Evolutionary conservation across 1,140 invertebrate species (phyloP).

Genomic region (Zaprionus vittiger): DNA sequence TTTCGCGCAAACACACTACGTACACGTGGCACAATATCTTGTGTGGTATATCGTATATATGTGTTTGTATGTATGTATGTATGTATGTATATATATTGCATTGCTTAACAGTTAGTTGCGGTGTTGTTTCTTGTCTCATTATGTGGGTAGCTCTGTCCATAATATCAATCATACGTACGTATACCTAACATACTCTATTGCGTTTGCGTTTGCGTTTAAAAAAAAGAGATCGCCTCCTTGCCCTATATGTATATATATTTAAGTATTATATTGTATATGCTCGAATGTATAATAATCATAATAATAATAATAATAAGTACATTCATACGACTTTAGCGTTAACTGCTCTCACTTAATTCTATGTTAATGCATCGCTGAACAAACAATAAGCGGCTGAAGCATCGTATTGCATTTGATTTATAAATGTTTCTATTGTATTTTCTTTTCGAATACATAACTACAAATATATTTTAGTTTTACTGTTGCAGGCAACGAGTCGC

Average conservation of each 20-base stretch:
- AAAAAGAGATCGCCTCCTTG: constrained; percentile 60
- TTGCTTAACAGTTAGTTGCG: constrained; percentile 67
- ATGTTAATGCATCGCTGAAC: constrained; percentile 41
- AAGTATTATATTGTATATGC: constrained; percentile 5
- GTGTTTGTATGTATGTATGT: constrained; percentile 19
- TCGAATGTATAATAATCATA: constrained; percentile 9
- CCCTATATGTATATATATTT: constrained; percentile 27
- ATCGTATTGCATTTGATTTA: constrained; percentile 59
- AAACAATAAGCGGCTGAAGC: constrained; percentile 75
- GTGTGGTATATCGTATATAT: constrained; percentile 40
- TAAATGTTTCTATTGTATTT: constrained; percentile 41
- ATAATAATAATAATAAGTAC: constrained; percentile 48
- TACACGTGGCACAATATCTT: constrained; percentile 57
- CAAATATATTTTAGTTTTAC: constrained; percentile 49
- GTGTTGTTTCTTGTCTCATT: constrained; percentile 47
- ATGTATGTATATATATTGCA: constrained; percentile 19
- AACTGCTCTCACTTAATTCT: constrained; percentile 43
- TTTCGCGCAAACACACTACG: constrained; percentile 31
- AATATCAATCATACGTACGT: constrained; percentile 46
- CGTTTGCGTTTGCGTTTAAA: constrained; percentile 42
- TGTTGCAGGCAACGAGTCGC: constrained; percentile 71
- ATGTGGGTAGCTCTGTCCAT: constrained; percentile 51
- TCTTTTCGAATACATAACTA: constrained; percentile 59
- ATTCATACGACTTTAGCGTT: constrained; percentile 44
- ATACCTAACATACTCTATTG: constrained; percentile 33